Base-by-base conservation (phyloP, 1,140 invertebrate species). In the Epicauta chinensis region DNA sequence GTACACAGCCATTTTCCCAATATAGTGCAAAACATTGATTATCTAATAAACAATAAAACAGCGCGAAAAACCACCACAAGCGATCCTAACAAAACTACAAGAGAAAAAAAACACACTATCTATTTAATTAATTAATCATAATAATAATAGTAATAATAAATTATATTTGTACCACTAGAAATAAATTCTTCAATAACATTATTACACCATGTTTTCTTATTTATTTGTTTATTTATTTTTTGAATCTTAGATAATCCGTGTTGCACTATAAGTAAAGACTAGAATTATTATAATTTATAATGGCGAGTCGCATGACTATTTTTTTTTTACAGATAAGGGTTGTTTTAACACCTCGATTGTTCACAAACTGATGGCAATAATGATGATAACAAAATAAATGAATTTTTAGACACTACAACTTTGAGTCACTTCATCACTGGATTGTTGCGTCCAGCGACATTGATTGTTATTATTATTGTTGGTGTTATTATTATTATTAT, bases 361-460 rank as follows among this genome's bases (percentile, higher is more conserved):
- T 23, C 23, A 23, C 23, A 47, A 16, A 16, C n/a, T n/a, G n/a
- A n/a, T n/a, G 7, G 15, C 11, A 47, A 47, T 16, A 35, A 34
- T 16, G 29, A 16, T 16, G 38, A 23, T 35, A 17, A 37, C 13
- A 51, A 44, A 31, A 16, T 14, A 13, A 55, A 54, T 34, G 12
- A 49, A 47, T 40, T 13, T 36, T 65, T 64, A 73, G 30, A 78
- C 75, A 61, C 77, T 78, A 62, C 75, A 79, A 17, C 76, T 75
- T 16, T 75, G 74, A 7, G 75, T 69, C 3, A 77, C 73, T 65
- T 77, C 74, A 51, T 77, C 74, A 42, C 64, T 72, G 46, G 67
- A 65, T 42, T 76, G 74, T 44, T 75, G 73, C 51, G 71, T 75
- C 77, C 77, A 79, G 14, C 73, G 69, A 53, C 70, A 77, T 48